Evolutionary conservation across 1,140 invertebrate genomes (phyloP).

Genomic region (Caenorhabditis remanei): DNA sequence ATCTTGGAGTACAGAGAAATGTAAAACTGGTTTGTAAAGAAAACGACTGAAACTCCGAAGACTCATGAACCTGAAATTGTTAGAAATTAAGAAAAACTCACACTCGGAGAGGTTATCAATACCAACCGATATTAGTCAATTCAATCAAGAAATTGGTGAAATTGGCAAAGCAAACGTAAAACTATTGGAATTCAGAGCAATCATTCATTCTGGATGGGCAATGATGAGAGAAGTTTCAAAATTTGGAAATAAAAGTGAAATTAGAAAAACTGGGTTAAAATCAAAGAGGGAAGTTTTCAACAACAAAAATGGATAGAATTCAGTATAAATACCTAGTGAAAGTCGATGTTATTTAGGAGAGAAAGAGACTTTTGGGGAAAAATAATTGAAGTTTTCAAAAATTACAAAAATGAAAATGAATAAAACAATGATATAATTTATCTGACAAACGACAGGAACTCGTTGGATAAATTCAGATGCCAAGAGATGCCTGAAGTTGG

Average conservation of each 20-base stretch:
- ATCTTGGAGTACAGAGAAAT: too few species aligned
- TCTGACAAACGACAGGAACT: neutral
- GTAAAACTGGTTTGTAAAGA: too few species aligned
- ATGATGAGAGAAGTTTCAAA: neutral
- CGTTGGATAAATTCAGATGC: neutral
- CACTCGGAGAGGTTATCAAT: neutral
- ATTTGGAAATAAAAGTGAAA: neutral
- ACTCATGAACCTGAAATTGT: too few species aligned
- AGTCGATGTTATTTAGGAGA: neutral
- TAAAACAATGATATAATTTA: neutral
- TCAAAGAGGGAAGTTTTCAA: neutral
- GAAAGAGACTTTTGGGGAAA: neutral
- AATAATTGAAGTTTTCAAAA: neutral
- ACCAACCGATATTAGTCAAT: neutral
- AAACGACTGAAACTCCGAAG: too few species aligned
- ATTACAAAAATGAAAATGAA: neutral
- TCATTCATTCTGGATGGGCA: neutral
- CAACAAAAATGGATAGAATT: too few species aligned
- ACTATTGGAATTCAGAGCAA: neutral
- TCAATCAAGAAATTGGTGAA: neutral
- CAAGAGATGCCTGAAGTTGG: conserved; percentile 57
- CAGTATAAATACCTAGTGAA: neutral
- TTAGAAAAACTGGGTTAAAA: neutral
- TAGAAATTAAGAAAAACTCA: too few species aligned
- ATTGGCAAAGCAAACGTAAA: neutral